Evolutionary conservation across 2,797 vertebrate species (phyloP).

Genomic region (Typhlichthys eigenmanni): DNA sequence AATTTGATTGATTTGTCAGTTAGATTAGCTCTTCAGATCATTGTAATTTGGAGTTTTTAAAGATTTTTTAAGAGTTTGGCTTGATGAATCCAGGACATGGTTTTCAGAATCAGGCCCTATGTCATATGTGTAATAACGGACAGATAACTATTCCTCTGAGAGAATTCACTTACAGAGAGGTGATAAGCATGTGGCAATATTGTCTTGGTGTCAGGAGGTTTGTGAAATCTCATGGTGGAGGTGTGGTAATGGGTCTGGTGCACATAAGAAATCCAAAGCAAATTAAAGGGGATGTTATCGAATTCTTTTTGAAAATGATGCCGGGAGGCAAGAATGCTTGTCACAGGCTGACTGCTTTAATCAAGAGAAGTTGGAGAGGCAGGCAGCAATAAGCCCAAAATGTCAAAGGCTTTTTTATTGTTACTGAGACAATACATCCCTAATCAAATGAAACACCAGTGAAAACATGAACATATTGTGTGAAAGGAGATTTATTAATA

Average conservation of each 20-base stretch:
- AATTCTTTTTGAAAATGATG: constrained; percentile 20
- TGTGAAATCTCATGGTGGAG: constrained; percentile 16
- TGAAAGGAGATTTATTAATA: constrained; percentile 30
- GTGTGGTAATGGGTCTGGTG: constrained; percentile 4
- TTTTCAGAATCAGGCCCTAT: constrained; percentile 2
- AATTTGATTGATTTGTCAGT: too few species aligned
- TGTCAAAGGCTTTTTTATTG: constrained; percentile 47
- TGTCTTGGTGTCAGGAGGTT: constrained; percentile 24
- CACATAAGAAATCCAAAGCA: constrained; percentile 38
- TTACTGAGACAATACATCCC: constrained; percentile 47
- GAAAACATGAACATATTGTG: constrained; percentile 26
- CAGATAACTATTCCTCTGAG: constrained; percentile 11
- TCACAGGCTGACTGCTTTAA: constrained; percentile 49
- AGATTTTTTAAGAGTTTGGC: neutral
- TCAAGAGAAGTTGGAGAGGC: constrained; percentile 51
- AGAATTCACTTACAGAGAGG: constrained; percentile 22
- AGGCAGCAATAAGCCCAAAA: constrained; percentile 66
- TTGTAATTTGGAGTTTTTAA: neutral
- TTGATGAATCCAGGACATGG: constrained; percentile 2
- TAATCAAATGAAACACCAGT: constrained; percentile 57
- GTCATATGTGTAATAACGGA: neutral
- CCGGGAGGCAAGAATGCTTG: constrained; percentile 26
- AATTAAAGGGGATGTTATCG: constrained; percentile 42
- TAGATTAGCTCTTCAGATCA: neutral
- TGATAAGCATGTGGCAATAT: constrained; percentile 17